phyloP scores from a whole-genome alignment of 2,797 vertebrate species.

The Bovichtus diacanthus region DNA sequence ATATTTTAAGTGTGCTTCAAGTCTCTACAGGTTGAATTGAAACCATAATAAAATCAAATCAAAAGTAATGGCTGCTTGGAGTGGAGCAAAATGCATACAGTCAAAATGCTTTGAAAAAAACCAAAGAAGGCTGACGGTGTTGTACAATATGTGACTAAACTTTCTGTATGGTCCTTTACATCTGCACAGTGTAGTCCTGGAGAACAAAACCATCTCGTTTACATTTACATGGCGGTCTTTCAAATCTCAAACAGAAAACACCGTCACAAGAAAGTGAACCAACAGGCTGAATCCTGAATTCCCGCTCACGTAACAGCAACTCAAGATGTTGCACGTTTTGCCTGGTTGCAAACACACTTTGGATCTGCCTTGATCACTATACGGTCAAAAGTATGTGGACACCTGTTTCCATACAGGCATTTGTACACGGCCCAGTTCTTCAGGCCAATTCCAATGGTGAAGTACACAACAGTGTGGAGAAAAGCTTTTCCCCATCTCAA shows the following conservation, averaged over 20 bases:
- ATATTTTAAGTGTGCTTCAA: background rate
- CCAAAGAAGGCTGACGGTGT: background rate
- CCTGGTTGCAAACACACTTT: slow-evolving; percentile 5
- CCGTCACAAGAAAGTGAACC: slow-evolving; percentile 1
- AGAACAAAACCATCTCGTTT: background rate
- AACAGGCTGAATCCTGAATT: slow-evolving; percentile 47
- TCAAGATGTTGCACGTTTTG: slow-evolving; percentile 36
- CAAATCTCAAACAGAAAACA: background rate
- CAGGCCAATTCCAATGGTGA: too few species aligned
- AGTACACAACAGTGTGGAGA: too few species aligned
- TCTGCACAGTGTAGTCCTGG: background rate
- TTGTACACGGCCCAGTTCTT: too few species aligned
- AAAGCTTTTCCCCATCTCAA: too few species aligned
- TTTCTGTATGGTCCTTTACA: background rate
- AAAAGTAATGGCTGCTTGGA: slow-evolving; percentile 4
- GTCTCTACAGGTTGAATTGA: slow-evolving; percentile 10
- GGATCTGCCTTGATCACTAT: background rate
- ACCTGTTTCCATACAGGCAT: too few species aligned
- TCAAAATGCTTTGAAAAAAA: background rate
- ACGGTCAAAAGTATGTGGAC: too few species aligned
- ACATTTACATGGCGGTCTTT: background rate
- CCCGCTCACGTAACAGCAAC: slow-evolving; percentile 36
- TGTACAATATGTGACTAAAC: background rate
- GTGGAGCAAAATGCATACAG: background rate
- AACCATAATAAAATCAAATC: background rate